Base-by-base conservation (phyloP, 2,888 invertebrate species). In the Archips crataeganus region DNA sequence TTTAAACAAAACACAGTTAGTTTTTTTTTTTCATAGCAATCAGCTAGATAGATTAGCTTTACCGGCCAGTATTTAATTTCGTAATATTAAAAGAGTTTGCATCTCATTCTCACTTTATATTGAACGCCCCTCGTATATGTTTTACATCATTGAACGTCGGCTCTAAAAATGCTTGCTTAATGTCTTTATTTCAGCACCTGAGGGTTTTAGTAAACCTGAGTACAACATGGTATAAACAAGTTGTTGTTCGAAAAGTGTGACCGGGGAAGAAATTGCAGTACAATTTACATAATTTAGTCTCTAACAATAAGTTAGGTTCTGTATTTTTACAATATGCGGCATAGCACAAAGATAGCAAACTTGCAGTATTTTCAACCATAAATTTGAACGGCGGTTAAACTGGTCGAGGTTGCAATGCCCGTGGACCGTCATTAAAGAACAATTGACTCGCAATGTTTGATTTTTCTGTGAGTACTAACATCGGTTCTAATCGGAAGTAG, bases 381-480 rank as follows among this genome's bases (percentile, higher is more conserved):
- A 75, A 75, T 75, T 60, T 39, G 39, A 59, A 61, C 71, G 39
- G 39, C 71, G 65, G 77, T 77, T 75, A 45, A 65, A 76, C 76
- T 75, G 75, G 39, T 39, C 4, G 39, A 39, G 39, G 77, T 77
- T 70, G 66, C 79, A 74, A 69, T 59, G 75, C 60, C 70, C 71
- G 75, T 69, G 72, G 77, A 71, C 75, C 75, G 78, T 78, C 80
- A 80, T 81, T 79, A 78, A 75, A 71, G 68, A 68, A 73, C 64
- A 64, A 68, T 75, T 76, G 68, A 78, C 75, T n/a, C 47, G 75
- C 72, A 62, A 62, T 45, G 62, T 72, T 64, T 15, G 10, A 45
- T 67, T 67, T 62, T 57, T 49, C 62, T 73, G 72, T 63, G 36
- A 39, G 39, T 36, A 66, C 32, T 47, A 23, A 36, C 47, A 62